Conservation (phyloP, 2,797 vertebrate species). For the Esox lucius region DNA sequence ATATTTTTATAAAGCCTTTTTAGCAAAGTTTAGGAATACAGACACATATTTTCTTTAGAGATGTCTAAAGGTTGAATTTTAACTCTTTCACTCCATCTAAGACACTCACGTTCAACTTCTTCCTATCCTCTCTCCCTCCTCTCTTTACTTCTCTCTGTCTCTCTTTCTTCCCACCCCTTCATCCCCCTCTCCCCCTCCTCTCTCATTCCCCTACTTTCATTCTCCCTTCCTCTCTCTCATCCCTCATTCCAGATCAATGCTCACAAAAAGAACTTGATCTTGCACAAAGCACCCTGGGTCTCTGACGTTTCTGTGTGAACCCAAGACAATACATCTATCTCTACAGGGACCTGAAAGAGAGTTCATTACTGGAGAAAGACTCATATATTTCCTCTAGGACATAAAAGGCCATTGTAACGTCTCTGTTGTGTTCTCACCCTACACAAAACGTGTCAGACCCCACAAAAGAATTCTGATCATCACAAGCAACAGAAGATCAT, state of each 20-base stretch:
- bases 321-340: constrained; percentile 64
- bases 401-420: constrained; percentile 75
- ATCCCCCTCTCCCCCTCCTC: neutral
- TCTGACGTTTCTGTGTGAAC: constrained; percentile 51
- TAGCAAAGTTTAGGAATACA: neutral
- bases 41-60: neutral
- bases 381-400: constrained; percentile 73
- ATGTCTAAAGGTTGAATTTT: neutral
- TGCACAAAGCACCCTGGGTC: constrained; percentile 57
- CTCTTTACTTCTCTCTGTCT: neutral
- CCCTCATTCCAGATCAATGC: constrained; percentile 52
- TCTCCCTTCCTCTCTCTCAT: neutral
- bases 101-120: neutral
- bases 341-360: constrained; percentile 69
- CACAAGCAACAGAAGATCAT: constrained; percentile 61
- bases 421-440: constrained; percentile 69
- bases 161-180: constrained; percentile 12
- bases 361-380: constrained; percentile 69
- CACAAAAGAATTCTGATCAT: constrained; percentile 71
- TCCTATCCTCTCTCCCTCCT: constrained; percentile 14
- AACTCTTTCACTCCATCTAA: neutral
- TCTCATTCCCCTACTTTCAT: neutral
- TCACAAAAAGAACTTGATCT: constrained; percentile 22
- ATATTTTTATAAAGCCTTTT: no score
- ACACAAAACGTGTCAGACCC: constrained; percentile 71